phyloP scores from a whole-genome alignment of 2,113 vertebrate genomes.

The Phyllostomus discolor region DNA sequence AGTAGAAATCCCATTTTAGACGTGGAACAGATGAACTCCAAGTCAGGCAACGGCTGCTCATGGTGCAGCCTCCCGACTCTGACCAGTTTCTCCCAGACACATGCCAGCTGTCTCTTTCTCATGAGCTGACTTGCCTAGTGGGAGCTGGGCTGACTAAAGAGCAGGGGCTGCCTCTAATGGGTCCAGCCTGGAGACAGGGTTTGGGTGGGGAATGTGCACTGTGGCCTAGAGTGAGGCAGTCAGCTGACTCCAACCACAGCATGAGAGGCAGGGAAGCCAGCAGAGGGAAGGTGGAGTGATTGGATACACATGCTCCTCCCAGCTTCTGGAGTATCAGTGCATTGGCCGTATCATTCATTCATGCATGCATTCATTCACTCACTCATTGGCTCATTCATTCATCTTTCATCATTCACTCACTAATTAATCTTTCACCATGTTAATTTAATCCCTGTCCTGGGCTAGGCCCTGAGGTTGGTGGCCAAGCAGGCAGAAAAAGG shows the following conservation, averaged over 20 bases:
- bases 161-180: background rate
- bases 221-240: background rate
- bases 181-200: background rate
- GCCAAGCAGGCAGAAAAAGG: background rate
- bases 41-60: background rate
- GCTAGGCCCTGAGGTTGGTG: background rate
- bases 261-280: background rate
- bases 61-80: background rate
- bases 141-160: background rate
- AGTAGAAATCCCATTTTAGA: background rate
- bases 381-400: background rate
- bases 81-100: background rate
- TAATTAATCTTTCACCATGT: background rate
- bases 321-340: background rate
- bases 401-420: background rate
- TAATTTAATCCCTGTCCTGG: background rate
- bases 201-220: background rate
- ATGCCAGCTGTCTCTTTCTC: background rate
- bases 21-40: accelerated
- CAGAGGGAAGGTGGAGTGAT: accelerated
- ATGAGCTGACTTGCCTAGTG: background rate
- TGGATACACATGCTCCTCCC: accelerated
- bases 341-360: background rate
- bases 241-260: background rate
- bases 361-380: background rate